A percentile compares a stretch with the other conserved stretches of the same genome.
These are phyloP conservation scores for Glareola pratincola DNA, from an alignment of 2,113 vertebrate species.

Conservation along the genomic window DNA sequence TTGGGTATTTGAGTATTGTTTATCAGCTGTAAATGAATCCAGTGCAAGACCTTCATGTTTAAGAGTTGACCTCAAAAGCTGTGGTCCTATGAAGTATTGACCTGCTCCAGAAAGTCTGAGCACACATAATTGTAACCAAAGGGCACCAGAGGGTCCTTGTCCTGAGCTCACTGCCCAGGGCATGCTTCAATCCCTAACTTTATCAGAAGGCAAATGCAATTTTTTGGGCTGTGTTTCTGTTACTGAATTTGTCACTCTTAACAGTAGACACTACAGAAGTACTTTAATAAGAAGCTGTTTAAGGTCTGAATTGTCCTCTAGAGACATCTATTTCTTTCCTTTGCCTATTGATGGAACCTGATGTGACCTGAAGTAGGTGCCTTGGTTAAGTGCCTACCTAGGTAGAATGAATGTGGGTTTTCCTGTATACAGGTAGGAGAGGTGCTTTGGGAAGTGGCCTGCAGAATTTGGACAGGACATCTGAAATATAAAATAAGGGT, in stretches of 20 bases:
- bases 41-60: background rate
- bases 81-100: background rate
- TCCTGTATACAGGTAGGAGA: background rate
- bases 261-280: background rate
- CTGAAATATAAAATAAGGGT: background rate
- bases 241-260: background rate
- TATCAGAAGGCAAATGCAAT: background rate
- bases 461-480: background rate
- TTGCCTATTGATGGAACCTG: background rate
- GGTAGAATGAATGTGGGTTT: background rate
- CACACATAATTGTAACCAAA: background rate
- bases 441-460: background rate
- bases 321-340: background rate
- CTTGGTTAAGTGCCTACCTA: background rate
- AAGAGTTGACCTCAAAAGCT: background rate
- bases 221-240: background rate
- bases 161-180: background rate
- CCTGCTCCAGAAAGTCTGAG: background rate
- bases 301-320: background rate
- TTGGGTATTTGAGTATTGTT: background rate
- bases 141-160: background rate
- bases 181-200: background rate
- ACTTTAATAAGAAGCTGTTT: background rate
- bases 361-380: background rate
- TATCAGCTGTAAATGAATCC: background rate